Evolutionary conservation across 1,140 invertebrate genomes (phyloP).

Genomic region (Dufourea novaeangliae): DNA sequence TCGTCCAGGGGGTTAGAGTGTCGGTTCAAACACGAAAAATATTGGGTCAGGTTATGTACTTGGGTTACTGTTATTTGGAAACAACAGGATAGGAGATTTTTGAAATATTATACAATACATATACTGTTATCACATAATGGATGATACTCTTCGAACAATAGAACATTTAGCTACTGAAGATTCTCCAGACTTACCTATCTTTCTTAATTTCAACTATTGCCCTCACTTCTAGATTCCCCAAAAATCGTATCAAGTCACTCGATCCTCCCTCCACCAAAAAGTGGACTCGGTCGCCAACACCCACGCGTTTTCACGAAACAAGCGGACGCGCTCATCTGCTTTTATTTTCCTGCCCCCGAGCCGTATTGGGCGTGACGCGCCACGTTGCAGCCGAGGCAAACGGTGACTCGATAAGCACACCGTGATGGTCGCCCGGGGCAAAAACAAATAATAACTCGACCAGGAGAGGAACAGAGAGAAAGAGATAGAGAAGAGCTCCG

Average conservation of each 20-base stretch:
- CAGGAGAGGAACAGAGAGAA: too few relatives aligned
- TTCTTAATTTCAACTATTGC: too few relatives aligned
- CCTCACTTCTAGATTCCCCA: too few relatives aligned
- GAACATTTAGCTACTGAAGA: too few relatives aligned
- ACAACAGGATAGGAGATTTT: neutral
- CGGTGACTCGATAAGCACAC: constrained; percentile 76
- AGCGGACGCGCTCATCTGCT: constrained; percentile 12
- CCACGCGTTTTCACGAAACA: constrained; percentile 25
- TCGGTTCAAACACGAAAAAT: neutral
- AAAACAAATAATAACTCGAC: constrained; percentile 79
- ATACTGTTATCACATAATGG: too few relatives aligned
- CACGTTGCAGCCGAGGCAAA: constrained; percentile 73
- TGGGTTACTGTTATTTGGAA: neutral
- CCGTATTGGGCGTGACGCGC: constrained; percentile 65
- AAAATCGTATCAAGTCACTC: too few relatives aligned
- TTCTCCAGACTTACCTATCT: too few relatives aligned
- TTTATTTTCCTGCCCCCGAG: constrained; percentile 48
- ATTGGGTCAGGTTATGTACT: neutral
- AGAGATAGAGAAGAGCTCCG: too few relatives aligned
- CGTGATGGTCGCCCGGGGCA: constrained; percentile 71
- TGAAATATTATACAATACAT: too few relatives aligned
- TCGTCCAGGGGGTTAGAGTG: neutral
- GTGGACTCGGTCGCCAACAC: constrained; percentile 18
- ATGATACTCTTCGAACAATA: too few relatives aligned
- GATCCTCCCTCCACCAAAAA: too few relatives aligned